Base-by-base conservation (phyloP, 2,797 vertebrate genomes). In the Lepilemur septentrionalis region DNA sequence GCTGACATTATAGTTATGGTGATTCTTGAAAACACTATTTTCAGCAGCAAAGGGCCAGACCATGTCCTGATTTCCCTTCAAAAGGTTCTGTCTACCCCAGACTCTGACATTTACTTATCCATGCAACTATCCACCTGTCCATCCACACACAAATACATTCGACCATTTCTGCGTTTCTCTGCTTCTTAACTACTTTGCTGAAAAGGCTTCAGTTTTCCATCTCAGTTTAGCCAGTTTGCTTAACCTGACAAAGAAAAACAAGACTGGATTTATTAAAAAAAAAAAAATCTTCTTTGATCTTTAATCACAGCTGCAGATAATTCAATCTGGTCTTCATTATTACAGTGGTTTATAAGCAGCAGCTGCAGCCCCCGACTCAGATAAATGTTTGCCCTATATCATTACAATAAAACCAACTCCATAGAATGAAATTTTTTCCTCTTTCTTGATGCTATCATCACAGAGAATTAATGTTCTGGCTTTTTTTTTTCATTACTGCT, bases 191-290 rank as follows among this genome's bases (percentile, higher is more conserved):
- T 69, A 2, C 28, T 90, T 95, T 43, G 48, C 59, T 89, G 69
- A 89, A 57, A 96, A 94, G 22, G 1, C 9, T 75, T 91, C 32
- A 73, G 4, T 65, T 85, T 96, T 50, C 48, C n/a, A 67, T 63
- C n/a, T 97, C 91, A 55, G 86, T 95, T 97, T 97, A 97, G 80
- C 8, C 61, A 97, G 57, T 82, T 89, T 89, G 82, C 88, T 97
- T 97, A 97, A 95, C 87, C 59, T 97, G 96, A 98, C 92, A 97
- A 97, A 97, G 69, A 96, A 87, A 89, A 86, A 95, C 57, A 97
- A 95, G 89, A 94, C 48, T 70, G 52, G 81, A 86, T 97, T 98
- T 98, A 98, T 98, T 98, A 96, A 96, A 98, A 97, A 97, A 72
- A 96, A 65, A 86, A 63, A 91, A 93, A 80, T 43, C 86, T 92